phyloP scores from a whole-genome alignment of 2,797 vertebrate species.

The Coccyzus lansbergi region DNA sequence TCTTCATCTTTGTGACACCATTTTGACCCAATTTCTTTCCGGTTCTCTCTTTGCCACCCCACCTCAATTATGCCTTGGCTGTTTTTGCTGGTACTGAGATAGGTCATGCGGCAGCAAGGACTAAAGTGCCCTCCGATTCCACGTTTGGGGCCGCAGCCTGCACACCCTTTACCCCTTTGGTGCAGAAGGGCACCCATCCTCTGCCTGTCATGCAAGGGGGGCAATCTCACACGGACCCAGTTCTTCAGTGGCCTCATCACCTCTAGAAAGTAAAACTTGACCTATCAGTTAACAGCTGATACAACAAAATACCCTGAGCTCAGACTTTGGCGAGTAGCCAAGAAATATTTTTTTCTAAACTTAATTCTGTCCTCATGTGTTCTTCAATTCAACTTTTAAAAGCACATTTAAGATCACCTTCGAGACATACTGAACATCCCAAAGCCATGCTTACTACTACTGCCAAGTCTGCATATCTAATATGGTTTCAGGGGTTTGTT shows the following conservation, averaged over 20 bases:
- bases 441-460: background rate
- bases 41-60: background rate
- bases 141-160: background rate
- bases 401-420: background rate
- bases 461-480: background rate
- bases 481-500: background rate
- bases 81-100: background rate
- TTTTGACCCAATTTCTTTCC: background rate
- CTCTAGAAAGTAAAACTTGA: background rate
- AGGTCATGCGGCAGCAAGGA: background rate
- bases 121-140: background rate
- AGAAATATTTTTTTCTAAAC: background rate
- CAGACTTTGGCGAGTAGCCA: background rate
- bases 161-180: no score
- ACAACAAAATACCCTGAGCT: background rate
- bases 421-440: background rate
- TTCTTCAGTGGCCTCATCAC: background rate
- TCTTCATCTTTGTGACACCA: background rate
- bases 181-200: fast-evolving
- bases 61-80: background rate
- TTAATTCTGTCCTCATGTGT: background rate
- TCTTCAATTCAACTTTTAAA: background rate
- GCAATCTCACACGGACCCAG: no score
- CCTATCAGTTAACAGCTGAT: background rate
- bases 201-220: background rate